Conservation (phyloP, 2,888 invertebrate genomes). For the Seladonia tumulorum region DNA sequence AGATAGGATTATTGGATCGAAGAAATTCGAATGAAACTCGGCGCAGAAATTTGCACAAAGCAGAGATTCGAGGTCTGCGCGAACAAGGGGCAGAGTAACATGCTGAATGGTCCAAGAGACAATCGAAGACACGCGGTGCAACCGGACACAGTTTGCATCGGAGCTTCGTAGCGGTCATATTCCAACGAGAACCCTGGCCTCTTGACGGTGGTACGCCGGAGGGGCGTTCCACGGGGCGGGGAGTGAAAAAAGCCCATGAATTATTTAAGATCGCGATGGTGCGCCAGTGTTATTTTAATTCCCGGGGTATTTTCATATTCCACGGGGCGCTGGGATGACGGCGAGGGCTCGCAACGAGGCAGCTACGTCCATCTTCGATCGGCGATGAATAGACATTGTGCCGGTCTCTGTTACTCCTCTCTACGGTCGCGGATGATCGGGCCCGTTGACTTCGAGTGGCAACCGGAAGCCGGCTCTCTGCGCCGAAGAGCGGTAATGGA, state of each 20-base stretch:
- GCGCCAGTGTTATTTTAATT: conserved; percentile 81
- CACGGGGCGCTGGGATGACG: conserved; percentile 66
- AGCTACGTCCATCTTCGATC: conserved; percentile 72
- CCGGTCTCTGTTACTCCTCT: conserved; percentile 40
- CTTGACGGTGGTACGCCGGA: conserved; percentile 25
- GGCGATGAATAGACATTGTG: conserved; percentile 72
- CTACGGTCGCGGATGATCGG: conserved; percentile 42
- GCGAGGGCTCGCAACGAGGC: conserved; percentile 27
- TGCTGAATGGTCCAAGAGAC: background rate
- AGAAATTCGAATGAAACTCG: background rate
- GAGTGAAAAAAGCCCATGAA: conserved; percentile 76
- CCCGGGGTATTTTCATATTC: conserved; percentile 81
- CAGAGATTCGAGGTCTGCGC: background rate
- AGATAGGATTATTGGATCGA: too few species aligned
- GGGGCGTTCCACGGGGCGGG: conserved; percentile 43
- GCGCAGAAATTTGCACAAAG: too few species aligned
- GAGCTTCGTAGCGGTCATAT: background rate
- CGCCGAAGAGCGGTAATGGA: conserved; percentile 45
- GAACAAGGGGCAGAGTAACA: background rate
- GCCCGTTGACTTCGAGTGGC: conserved; percentile 57
- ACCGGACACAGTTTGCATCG: too few species aligned
- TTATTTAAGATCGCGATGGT: conserved; percentile 77
- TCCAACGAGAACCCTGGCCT: conserved; percentile 1
- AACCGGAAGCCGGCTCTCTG: conserved; percentile 67
- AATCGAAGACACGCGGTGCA: background rate